A percentile compares a stretch with the other conserved stretches of the same genome.
Conservation (phyloP, 2,797 vertebrate species). For the Siniperca undulata region DNA sequence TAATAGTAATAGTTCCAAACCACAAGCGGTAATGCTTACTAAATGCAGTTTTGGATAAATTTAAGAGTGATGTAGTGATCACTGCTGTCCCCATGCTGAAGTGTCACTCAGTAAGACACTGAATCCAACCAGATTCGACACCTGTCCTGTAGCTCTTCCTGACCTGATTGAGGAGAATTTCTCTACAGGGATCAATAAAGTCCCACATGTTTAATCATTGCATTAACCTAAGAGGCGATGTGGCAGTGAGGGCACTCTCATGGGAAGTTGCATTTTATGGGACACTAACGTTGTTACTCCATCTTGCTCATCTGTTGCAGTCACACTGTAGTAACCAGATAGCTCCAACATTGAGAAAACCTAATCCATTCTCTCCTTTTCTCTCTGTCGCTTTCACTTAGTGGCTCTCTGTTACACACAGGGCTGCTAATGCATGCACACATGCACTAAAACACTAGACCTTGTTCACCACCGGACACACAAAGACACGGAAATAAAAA, state of each 20-base stretch:
- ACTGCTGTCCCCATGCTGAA: background rate
- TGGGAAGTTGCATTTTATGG: constrained; percentile 49
- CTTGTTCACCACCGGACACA: constrained; percentile 7
- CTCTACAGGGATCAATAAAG: constrained; percentile 56
- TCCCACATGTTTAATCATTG: constrained; percentile 45
- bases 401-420: constrained; percentile 12
- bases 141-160: constrained; percentile 16
- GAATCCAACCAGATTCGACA: background rate
- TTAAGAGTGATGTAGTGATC: background rate
- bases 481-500: constrained; percentile 26
- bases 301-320: constrained; percentile 51
- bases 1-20: too few species aligned
- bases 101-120: background rate
- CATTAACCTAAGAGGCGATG: constrained; percentile 48
- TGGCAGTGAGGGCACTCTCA: constrained; percentile 37
- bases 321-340: constrained; percentile 46
- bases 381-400: constrained; percentile 52
- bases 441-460: constrained; percentile 26
- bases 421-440: constrained; percentile 34
- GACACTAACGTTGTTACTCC: constrained; percentile 42
- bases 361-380: constrained; percentile 48
- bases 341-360: constrained; percentile 36
- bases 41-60: too few species aligned
- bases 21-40: too few species aligned
- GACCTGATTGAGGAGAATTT: constrained; percentile 25